Conservation (phyloP, 2,113 vertebrate species). For the Poeciliopsis occidentalis region DNA sequence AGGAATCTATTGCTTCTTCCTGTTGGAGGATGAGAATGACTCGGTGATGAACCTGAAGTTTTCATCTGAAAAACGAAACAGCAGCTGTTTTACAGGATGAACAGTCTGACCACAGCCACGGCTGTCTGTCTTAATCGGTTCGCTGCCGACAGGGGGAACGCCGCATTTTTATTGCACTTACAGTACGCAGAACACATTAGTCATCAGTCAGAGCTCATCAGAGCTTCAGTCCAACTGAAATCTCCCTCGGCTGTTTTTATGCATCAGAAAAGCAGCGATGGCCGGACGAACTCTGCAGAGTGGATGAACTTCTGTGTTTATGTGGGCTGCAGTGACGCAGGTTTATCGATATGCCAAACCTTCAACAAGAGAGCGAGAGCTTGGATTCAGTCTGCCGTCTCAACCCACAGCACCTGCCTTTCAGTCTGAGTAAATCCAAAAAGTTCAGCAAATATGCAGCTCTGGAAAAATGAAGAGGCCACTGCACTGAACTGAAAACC, state of each 20-base stretch:
- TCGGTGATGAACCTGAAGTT: no score
- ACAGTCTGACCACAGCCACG: neutral
- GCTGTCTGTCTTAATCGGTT: neutral
- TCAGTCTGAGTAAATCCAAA: neutral
- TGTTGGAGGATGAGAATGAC: neutral
- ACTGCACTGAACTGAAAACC: no score
- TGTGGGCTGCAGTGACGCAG: neutral
- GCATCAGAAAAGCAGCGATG: conserved; percentile 20
- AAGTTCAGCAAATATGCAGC: neutral
- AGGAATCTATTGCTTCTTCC: neutral
- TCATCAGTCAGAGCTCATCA: conserved; percentile 26
- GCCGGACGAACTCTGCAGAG: conserved; percentile 8
- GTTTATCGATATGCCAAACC: no score
- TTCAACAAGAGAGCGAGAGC: no score
- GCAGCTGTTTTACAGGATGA: neutral
- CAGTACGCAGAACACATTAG: conserved; percentile 23
- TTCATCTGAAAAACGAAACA: neutral
- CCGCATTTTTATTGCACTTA: conserved; percentile 22
- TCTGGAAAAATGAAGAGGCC: no score
- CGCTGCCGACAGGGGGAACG: neutral
- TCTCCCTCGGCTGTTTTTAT: conserved; percentile 24
- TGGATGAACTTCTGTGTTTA: neutral
- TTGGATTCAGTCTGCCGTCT: neutral
- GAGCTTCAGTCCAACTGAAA: conserved; percentile 24
- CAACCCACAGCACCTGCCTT: neutral